Percentiles rank a stretch among this genome's conserved stretches.
Conservation (phyloP, 2,888 invertebrate genomes). For the Cosmia trapezina region DNA sequence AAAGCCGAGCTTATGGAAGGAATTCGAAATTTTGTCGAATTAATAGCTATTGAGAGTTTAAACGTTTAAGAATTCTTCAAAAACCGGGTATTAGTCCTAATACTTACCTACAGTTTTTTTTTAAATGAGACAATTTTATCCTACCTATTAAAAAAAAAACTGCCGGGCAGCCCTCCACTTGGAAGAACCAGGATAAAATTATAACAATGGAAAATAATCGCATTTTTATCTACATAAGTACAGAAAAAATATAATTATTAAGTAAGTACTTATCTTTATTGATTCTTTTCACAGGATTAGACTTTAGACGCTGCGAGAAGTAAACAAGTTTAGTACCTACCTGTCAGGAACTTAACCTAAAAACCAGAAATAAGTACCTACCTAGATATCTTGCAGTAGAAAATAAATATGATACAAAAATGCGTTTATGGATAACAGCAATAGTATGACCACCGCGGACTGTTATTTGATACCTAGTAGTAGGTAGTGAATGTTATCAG, state of each 20-base stretch:
- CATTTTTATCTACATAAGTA: conserved; percentile 1
- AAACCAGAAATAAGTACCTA: background rate
- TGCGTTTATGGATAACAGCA: background rate
- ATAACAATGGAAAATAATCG: no score
- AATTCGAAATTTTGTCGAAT: no score
- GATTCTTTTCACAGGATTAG: background rate
- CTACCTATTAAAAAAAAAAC: no score
- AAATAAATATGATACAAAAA: background rate
- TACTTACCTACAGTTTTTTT: no score
- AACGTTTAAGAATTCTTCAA: no score
- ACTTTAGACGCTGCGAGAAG: background rate
- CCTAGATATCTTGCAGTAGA: background rate
- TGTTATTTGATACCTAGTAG: background rate
- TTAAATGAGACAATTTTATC: no score
- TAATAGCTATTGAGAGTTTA: no score
- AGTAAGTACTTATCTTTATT: conserved; percentile 4
- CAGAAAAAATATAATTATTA: background rate
- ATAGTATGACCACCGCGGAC: background rate
- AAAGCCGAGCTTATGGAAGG: no score
- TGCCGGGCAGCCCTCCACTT: no score
- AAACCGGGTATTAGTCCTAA: no score
- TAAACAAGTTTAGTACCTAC: background rate
- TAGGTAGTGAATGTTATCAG: background rate
- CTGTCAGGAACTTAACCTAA: conserved; percentile 24
- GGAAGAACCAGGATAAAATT: no score